phyloP scores from a whole-genome alignment of 2,888 invertebrate species.

The Lycia hirtaria region DNA sequence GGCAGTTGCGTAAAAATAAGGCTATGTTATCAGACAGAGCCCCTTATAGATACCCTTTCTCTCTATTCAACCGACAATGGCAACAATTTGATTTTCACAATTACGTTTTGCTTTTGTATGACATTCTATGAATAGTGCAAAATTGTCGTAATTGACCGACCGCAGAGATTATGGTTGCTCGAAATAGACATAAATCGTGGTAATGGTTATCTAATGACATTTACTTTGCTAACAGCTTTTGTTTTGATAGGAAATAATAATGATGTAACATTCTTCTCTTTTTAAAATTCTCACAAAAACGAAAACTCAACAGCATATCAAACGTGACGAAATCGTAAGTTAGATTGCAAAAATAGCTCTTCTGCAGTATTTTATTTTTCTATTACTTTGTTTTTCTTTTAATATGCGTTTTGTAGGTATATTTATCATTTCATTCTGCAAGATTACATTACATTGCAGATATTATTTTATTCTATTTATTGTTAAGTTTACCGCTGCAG shows the following conservation, averaged over 20 bases:
- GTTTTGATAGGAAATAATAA: too few species aligned
- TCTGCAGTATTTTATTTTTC: too few species aligned
- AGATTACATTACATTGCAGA: neutral
- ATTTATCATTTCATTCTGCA: neutral
- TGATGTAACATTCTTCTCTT: too few species aligned
- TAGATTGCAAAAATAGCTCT: too few species aligned
- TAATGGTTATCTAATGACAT: conserved; percentile 19
- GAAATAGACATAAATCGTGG: conserved; percentile 15
- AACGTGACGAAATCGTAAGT: too few species aligned
- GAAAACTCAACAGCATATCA: too few species aligned
- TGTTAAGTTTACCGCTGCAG: conserved; percentile 27
- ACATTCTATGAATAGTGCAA: conserved; percentile 8
- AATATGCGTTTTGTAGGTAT: too few species aligned
- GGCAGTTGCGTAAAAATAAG: too few species aligned
- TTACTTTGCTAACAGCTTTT: conserved; percentile 2
- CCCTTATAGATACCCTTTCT: conserved; percentile 21
- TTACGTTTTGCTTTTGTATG: conserved; percentile 7
- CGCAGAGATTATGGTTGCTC: conserved; percentile 13
- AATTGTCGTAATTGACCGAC: conserved; percentile 17
- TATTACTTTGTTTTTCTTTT: too few species aligned
- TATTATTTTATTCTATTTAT: conserved; percentile 28
- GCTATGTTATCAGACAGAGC: too few species aligned
- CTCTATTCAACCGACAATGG: conserved; percentile 21
- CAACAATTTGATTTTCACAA: neutral
- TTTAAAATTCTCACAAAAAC: too few species aligned